Evolutionary conservation across 2,888 invertebrate species (phyloP).

Genomic region (Drosophila birchii): DNA sequence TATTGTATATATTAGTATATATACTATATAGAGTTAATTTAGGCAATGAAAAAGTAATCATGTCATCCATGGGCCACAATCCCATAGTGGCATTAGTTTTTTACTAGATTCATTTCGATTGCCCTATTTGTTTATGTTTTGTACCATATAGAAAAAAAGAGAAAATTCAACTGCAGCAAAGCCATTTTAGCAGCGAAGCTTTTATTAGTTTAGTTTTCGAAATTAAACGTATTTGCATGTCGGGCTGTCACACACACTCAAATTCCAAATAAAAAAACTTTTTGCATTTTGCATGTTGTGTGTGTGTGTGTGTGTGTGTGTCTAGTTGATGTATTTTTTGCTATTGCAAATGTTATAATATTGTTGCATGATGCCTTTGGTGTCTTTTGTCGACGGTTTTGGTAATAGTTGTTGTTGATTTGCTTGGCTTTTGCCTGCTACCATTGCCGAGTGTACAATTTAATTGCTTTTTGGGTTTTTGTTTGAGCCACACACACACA

Average conservation of each 20-base stretch:
- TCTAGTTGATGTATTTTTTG: slow-evolving; percentile 34
- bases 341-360: slow-evolving; percentile 56
- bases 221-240: slow-evolving; percentile 79
- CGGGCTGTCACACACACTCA: slow-evolving; percentile 58
- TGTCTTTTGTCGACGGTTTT: slow-evolving; percentile 49
- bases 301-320: slow-evolving; percentile 12
- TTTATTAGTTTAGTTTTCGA: slow-evolving; percentile 79
- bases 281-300: slow-evolving; percentile 44
- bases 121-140: slow-evolving; percentile 41
- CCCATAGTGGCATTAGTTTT: slow-evolving; percentile 43
- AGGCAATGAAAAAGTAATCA: background rate
- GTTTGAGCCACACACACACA: slow-evolving; percentile 29
- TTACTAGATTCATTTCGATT: slow-evolving; percentile 61
- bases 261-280: slow-evolving; percentile 33
- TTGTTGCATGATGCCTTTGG: slow-evolving; percentile 64
- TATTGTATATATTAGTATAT: no score
- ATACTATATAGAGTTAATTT: background rate
- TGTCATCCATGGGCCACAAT: slow-evolving; percentile 7
- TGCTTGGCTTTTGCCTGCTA: slow-evolving; percentile 44
- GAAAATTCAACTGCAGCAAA: slow-evolving; percentile 37
- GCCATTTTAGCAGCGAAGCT: slow-evolving; percentile 41
- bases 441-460: slow-evolving; percentile 63
- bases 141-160: slow-evolving; percentile 2
- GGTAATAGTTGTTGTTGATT: slow-evolving; percentile 46
- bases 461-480: slow-evolving; percentile 75